phyloP scores from a whole-genome alignment of 2,888 invertebrate species.

The Epinotia brunnichana region DNA sequence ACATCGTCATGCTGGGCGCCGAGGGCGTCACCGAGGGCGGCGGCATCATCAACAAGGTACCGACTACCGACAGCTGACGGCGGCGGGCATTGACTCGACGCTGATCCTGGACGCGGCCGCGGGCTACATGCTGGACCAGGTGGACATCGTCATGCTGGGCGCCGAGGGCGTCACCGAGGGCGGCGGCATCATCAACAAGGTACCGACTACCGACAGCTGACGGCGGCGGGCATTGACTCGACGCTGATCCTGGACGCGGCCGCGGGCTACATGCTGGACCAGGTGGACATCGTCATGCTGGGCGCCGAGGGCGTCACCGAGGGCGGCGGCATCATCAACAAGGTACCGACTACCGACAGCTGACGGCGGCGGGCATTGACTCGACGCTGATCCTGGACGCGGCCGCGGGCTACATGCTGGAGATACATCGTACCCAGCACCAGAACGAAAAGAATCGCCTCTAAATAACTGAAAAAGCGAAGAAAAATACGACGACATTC shows the following conservation, averaged over 20 bases:
- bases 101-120: slow-evolving; percentile 95
- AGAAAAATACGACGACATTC: too few species aligned
- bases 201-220: slow-evolving; percentile 57
- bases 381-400: slow-evolving; percentile 94
- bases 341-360: slow-evolving; percentile 79
- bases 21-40: slow-evolving; percentile 99
- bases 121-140: slow-evolving; percentile 97
- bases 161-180: slow-evolving; percentile 99
- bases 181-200: slow-evolving; percentile 99
- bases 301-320: slow-evolving; percentile 99
- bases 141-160: slow-evolving; percentile 97
- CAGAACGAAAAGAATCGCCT: too few species aligned
- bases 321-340: slow-evolving; percentile 99
- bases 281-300: slow-evolving; percentile 96
- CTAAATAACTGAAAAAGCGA: too few species aligned
- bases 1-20: slow-evolving; percentile 97
- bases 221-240: slow-evolving; percentile 89
- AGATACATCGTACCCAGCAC: too few species aligned
- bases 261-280: slow-evolving; percentile 97
- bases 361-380: slow-evolving; percentile 87
- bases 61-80: slow-evolving; percentile 47
- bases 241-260: slow-evolving; percentile 95
- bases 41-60: slow-evolving; percentile 97
- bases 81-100: slow-evolving; percentile 91
- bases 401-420: slow-evolving; percentile 97